These are phyloP conservation scores for Pangasius macronema DNA, from an alignment of 2,797 vertebrate species.

Conservation along the genomic window DNA sequence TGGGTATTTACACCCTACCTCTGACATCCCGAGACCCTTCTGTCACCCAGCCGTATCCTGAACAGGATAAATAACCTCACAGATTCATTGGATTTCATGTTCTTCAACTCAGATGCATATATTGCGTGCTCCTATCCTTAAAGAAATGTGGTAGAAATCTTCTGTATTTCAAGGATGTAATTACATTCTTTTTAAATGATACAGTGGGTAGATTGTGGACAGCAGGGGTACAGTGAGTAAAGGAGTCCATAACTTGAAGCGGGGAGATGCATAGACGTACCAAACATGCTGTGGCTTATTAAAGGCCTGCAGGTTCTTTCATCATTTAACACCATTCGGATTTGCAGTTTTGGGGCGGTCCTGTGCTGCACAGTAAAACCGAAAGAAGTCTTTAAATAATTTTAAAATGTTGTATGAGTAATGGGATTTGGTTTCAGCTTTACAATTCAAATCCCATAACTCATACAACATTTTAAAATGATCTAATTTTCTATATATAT, in stretches of 20 bases:
- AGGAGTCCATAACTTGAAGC: neutral
- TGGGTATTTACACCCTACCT: slow-evolving; percentile 48
- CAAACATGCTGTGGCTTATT: slow-evolving; percentile 3
- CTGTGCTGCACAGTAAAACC: neutral
- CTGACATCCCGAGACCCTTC: slow-evolving; percentile 43
- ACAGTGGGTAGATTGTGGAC: neutral
- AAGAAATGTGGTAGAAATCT: slow-evolving; percentile 1
- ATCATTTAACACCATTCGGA: neutral
- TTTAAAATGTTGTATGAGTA: no score
- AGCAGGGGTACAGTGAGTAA: slow-evolving; percentile 10
- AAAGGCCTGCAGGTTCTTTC: neutral
- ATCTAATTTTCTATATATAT: neutral
- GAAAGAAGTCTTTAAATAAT: neutral
- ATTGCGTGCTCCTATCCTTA: neutral
- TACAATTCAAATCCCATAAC: neutral
- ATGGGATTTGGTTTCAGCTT: no score
- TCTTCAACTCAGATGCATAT: neutral
- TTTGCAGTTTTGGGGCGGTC: neutral
- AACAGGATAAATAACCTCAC: slow-evolving; percentile 14
- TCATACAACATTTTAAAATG: neutral
- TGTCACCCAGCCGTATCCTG: slow-evolving; percentile 42
- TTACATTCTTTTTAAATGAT: slow-evolving; percentile 25
- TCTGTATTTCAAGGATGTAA: neutral
- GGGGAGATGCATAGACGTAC: neutral
- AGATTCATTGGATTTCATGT: slow-evolving; percentile 14